These are phyloP conservation scores for Magallana nippona DNA, from an alignment of 2,888 invertebrate species.

Conservation along the genomic window DNA sequence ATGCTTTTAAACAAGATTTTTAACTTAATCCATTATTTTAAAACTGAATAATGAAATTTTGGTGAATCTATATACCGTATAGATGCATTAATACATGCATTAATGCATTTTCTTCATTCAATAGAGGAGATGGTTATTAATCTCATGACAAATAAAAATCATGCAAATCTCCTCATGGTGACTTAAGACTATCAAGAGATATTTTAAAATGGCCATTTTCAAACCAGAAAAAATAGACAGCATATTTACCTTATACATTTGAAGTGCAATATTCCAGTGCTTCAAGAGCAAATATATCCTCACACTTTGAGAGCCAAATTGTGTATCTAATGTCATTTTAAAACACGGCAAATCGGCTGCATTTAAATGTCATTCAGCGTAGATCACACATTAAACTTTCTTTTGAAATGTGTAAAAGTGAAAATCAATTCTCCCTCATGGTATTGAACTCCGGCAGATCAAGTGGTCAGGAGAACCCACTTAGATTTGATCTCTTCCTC, in stretches of 20 bases:
- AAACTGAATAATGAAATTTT: too few relatives aligned
- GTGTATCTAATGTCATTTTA: constrained; percentile 4
- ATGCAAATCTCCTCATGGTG: too few relatives aligned
- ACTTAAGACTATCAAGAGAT: too few relatives aligned
- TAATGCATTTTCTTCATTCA: too few relatives aligned
- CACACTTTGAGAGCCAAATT: not conserved
- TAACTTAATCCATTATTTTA: too few relatives aligned
- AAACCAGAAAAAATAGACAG: not conserved
- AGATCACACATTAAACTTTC: constrained; percentile 14
- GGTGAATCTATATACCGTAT: too few relatives aligned
- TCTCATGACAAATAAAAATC: too few relatives aligned
- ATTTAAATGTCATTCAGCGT: constrained; percentile 18
- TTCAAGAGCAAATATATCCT: not conserved
- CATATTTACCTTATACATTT: not conserved
- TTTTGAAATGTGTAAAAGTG: constrained; percentile 5
- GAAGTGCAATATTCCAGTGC: constrained; percentile 10
- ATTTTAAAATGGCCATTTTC: too few relatives aligned
- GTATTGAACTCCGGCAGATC: not conserved
- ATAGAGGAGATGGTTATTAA: too few relatives aligned
- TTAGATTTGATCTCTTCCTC: not conserved
- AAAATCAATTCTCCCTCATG: constrained; percentile 1
- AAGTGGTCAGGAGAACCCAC: not conserved
- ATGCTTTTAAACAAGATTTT: too few relatives aligned
- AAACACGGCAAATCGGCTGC: not conserved
- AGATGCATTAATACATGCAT: too few relatives aligned